Conservation (phyloP, 2,113 vertebrate species). For the Phaethornis superciliosus region DNA sequence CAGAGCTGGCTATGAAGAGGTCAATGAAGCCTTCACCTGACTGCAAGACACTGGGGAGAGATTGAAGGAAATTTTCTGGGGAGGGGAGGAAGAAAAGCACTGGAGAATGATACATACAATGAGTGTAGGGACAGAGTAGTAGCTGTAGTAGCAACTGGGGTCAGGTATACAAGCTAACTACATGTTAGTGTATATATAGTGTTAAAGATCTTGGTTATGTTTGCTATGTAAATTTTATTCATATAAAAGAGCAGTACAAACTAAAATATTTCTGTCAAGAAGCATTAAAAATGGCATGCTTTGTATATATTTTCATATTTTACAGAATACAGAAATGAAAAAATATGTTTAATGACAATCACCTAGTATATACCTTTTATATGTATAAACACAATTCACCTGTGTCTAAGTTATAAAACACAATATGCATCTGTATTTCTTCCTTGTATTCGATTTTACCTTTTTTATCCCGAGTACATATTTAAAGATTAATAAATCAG, state of each 20-base stretch:
- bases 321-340: background rate
- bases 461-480: background rate
- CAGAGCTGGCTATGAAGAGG: background rate
- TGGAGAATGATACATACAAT: fast-evolving
- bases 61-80: background rate
- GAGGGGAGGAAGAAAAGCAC: background rate
- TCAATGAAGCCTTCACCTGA: background rate
- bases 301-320: background rate
- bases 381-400: background rate
- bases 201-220: background rate
- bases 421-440: background rate
- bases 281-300: background rate
- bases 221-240: background rate
- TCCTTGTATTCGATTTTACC: background rate
- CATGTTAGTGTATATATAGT: background rate
- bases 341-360: background rate
- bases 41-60: background rate
- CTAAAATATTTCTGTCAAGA: background rate
- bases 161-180: background rate
- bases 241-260: background rate
- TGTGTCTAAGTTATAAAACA: background rate
- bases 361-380: background rate
- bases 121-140: background rate
- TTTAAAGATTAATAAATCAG: background rate
- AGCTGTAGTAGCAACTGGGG: background rate